These are phyloP conservation scores for Cyanoramphus novaezelandiae DNA, from an alignment of 2,113 vertebrate species.

Conservation along the genomic window DNA sequence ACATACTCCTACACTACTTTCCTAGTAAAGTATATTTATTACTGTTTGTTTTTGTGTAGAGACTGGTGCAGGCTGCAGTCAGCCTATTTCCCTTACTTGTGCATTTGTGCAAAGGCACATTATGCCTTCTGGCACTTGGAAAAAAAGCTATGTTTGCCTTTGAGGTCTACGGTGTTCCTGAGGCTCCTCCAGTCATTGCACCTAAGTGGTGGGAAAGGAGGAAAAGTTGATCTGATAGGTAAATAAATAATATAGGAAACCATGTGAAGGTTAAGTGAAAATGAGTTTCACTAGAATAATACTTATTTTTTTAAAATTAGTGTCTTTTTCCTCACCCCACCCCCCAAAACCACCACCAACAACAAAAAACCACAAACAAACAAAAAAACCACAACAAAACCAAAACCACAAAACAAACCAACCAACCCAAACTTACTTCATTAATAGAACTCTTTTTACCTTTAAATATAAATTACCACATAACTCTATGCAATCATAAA, in stretches of 20 bases:
- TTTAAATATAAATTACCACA: not conserved
- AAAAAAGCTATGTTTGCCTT: not conserved
- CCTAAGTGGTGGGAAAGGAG: not conserved
- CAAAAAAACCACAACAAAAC: not conserved
- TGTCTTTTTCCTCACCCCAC: not conserved
- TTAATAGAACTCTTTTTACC: conserved; percentile 5
- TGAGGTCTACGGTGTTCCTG: not conserved
- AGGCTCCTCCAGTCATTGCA: not conserved
- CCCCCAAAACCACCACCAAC: too few relatives aligned
- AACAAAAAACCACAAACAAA: too few relatives aligned
- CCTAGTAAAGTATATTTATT: not conserved
- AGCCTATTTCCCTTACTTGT: not conserved
- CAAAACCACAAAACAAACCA: not conserved
- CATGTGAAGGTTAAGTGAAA: not conserved
- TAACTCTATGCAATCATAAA: not conserved
- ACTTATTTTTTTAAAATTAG: not conserved
- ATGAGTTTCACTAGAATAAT: conserved; percentile 5
- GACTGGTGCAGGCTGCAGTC: not conserved
- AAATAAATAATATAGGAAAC: not conserved
- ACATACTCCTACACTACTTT: not conserved
- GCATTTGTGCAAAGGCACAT: not conserved
- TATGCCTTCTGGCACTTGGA: not conserved
- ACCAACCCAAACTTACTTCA: not conserved
- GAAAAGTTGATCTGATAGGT: not conserved
- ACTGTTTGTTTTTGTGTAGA: not conserved